phyloP scores from a whole-genome alignment of 2,797 vertebrate species.

The Sebastes jordani region DNA sequence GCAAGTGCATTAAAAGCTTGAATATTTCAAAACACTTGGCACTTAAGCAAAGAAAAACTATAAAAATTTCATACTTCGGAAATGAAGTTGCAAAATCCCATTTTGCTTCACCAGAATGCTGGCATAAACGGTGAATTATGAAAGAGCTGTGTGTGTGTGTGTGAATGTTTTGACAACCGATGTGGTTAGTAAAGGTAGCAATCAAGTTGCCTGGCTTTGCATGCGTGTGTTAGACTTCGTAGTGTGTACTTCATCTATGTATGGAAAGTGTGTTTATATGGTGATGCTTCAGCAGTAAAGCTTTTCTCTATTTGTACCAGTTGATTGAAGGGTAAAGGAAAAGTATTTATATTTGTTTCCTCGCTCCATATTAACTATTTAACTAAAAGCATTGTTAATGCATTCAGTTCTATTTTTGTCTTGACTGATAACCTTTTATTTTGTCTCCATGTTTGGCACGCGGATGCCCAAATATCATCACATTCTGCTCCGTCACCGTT shows the following conservation, averaged over 20 bases:
- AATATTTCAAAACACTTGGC: slow-evolving; percentile 76
- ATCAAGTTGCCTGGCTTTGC: not conserved
- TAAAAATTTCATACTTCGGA: slow-evolving; percentile 68
- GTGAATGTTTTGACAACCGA: slow-evolving; percentile 4
- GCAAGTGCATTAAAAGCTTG: slow-evolving; percentile 63
- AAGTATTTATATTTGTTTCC: not conserved
- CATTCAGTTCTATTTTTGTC: not conserved
- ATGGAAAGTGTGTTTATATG: not conserved
- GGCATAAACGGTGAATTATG: slow-evolving; percentile 66
- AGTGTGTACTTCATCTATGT: not conserved
- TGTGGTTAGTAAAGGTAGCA: not conserved
- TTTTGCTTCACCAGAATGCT: slow-evolving; percentile 57
- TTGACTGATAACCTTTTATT: not conserved
- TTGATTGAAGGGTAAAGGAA: not conserved
- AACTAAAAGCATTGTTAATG: not conserved
- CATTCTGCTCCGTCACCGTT: not conserved
- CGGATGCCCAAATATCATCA: not conserved
- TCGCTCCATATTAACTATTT: not conserved
- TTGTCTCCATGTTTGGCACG: not conserved
- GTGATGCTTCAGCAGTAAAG: no score
- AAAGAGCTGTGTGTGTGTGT: slow-evolving; percentile 32
- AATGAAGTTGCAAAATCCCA: slow-evolving; percentile 59
- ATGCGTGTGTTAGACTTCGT: not conserved
- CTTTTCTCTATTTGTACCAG: not conserved
- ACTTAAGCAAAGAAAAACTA: slow-evolving; percentile 70